A percentile compares a stretch with the other conserved stretches of the same genome.
phyloP scores from a whole-genome alignment of 2,888 invertebrate species.

The Netelia melanura region DNA sequence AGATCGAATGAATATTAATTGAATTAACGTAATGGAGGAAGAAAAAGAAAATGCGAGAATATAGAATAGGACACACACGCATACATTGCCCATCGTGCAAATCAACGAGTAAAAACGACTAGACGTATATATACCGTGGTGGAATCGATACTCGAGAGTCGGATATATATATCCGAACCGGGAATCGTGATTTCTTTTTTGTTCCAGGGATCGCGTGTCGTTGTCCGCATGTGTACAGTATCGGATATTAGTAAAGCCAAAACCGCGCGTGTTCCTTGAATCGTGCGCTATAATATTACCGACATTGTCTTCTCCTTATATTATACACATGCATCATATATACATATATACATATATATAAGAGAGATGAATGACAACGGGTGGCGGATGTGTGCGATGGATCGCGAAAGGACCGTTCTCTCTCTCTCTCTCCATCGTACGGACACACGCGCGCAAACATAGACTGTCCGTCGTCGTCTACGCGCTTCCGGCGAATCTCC shows the following conservation, averaged over 20 bases:
- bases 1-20: not conserved
- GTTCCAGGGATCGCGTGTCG: constrained; percentile 44
- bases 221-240: constrained; percentile 39
- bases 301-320: constrained; percentile 31
- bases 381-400: not conserved
- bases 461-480: not conserved
- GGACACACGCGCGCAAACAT: not conserved
- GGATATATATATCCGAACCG: constrained; percentile 41
- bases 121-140: constrained; percentile 29
- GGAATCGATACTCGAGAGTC: constrained; percentile 54
- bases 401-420: not conserved
- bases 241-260: constrained; percentile 47
- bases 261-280: constrained; percentile 42
- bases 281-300: constrained; percentile 37
- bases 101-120: constrained; percentile 25
- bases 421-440: not conserved
- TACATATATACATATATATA: not conserved
- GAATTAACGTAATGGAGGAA: not conserved
- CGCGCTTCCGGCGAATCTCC: constrained; percentile 34
- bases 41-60: not conserved
- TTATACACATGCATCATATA: constrained; percentile 4
- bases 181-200: constrained; percentile 48
- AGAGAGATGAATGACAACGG: not conserved
- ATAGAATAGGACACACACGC: not conserved
- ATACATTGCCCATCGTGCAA: not conserved